These are phyloP conservation scores for Leucoma salicis DNA, from an alignment of 2,888 invertebrate genomes.

Conservation along the genomic window DNA sequence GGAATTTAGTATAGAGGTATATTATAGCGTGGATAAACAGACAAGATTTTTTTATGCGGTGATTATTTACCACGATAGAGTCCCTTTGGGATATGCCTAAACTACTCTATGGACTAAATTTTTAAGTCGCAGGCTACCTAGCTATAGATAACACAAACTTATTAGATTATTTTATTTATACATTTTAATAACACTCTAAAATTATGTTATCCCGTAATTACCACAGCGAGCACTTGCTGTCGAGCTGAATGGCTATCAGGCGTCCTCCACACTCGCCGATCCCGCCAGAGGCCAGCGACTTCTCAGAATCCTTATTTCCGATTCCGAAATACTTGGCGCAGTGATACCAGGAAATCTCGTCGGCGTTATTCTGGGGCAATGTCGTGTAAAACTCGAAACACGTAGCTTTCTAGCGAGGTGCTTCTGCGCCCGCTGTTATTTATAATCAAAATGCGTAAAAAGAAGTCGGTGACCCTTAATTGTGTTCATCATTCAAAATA, in stretches of 20 bases:
- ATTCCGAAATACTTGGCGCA: conserved; percentile 74
- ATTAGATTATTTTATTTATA: too few relatives aligned
- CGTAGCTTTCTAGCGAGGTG: conserved; percentile 69
- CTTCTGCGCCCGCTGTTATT: conserved; percentile 65
- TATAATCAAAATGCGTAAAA: conserved; percentile 70
- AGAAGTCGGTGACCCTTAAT: conserved; percentile 68
- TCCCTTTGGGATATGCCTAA: too few relatives aligned
- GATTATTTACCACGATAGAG: too few relatives aligned
- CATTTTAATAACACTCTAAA: too few relatives aligned
- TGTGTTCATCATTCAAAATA: conserved; percentile 45
- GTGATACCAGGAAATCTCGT: conserved; percentile 72
- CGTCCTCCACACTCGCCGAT: conserved; percentile 46
- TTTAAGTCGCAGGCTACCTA: too few relatives aligned
- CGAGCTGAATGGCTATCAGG: conserved; percentile 23
- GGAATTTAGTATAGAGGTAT: too few relatives aligned
- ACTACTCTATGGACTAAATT: too few relatives aligned
- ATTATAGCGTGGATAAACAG: too few relatives aligned
- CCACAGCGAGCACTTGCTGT: conserved; percentile 19
- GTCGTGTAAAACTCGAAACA: conserved; percentile 72
- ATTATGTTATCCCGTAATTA: too few relatives aligned
- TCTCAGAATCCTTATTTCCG: conserved; percentile 78
- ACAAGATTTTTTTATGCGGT: too few relatives aligned
- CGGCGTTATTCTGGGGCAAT: conserved; percentile 75
- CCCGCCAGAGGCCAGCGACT: conserved; percentile 64
- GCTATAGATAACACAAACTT: too few relatives aligned